Percentiles rank a stretch among this genome's conserved stretches.
Conservation (phyloP, 2,888 invertebrate species). For the Mimas tiliae region DNA sequence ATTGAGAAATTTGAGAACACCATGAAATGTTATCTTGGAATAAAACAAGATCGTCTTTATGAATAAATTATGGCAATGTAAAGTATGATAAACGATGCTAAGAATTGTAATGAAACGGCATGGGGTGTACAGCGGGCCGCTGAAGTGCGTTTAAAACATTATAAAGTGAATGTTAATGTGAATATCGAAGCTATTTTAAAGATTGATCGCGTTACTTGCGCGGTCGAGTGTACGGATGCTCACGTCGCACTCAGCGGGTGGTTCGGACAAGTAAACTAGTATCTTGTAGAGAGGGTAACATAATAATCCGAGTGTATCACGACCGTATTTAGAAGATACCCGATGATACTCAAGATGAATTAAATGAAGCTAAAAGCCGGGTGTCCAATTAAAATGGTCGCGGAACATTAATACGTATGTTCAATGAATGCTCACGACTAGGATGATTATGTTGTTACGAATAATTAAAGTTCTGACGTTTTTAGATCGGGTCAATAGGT, state of each 20-base stretch:
- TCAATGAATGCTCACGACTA: constrained; percentile 77
- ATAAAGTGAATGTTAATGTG: constrained; percentile 47
- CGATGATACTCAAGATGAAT: constrained; percentile 36
- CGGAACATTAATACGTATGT: constrained; percentile 50
- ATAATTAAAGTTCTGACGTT: constrained; percentile 79
- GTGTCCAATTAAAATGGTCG: constrained; percentile 49
- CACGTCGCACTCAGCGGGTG: constrained; percentile 82
- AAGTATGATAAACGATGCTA: constrained; percentile 83
- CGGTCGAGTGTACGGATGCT: constrained; percentile 66
- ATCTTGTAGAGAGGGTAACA: constrained; percentile 74
- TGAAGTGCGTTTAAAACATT: constrained; percentile 49
- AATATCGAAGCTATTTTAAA: constrained; percentile 48
- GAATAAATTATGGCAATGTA: constrained; percentile 83
- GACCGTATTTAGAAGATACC: constrained; percentile 67
- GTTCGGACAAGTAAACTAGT: constrained; percentile 77
- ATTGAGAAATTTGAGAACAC: constrained; percentile 77
- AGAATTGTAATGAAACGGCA: constrained; percentile 78
- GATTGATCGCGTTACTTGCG: constrained; percentile 58
- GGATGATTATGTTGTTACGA: constrained; percentile 80
- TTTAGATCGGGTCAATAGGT: constrained; percentile 62
- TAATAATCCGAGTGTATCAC: constrained; percentile 74
- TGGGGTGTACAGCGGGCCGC: constrained; percentile 65
- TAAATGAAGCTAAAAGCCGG: constrained; percentile 38
- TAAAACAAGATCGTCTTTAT: constrained; percentile 75
- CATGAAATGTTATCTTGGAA: constrained; percentile 74